Percentiles rank a stretch among this genome's conserved stretches.
Evolutionary conservation across 1,140 invertebrate genomes (phyloP).

Genomic region (Lutraria rhynchaena): DNA sequence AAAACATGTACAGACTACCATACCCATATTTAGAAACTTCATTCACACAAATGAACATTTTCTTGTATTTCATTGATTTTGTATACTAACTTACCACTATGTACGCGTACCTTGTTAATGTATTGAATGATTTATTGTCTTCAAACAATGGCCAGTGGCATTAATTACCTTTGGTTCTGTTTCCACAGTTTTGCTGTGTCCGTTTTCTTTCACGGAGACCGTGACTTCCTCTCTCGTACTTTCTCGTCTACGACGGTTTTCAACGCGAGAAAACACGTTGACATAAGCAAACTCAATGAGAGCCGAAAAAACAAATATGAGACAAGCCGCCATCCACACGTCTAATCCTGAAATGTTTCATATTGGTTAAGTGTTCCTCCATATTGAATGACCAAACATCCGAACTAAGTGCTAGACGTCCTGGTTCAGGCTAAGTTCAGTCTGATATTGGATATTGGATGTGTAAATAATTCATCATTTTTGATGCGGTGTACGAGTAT

Average conservation of each 20-base stretch:
- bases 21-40: too few relatives aligned
- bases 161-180: not conserved
- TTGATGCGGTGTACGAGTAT: too few relatives aligned
- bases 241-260: conserved; percentile 33
- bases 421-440: too few relatives aligned
- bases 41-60: not conserved
- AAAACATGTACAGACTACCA: too few relatives aligned
- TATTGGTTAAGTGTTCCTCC: too few relatives aligned
- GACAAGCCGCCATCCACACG: conserved; percentile 74
- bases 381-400: too few relatives aligned
- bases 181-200: not conserved
- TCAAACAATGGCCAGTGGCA: not conserved
- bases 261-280: conserved; percentile 72
- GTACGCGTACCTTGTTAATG: too few relatives aligned
- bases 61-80: not conserved
- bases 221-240: not conserved
- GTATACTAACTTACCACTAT: not conserved
- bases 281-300: conserved; percentile 79
- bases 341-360: conserved; percentile 63
- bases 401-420: too few relatives aligned
- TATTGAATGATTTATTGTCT: too few relatives aligned
- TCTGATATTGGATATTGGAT: too few relatives aligned
- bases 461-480: too few relatives aligned
- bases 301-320: conserved; percentile 75
- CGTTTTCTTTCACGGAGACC: not conserved